Evolutionary conservation across 2,888 invertebrate species (phyloP).

Genomic region (Drosophila formosana): DNA sequence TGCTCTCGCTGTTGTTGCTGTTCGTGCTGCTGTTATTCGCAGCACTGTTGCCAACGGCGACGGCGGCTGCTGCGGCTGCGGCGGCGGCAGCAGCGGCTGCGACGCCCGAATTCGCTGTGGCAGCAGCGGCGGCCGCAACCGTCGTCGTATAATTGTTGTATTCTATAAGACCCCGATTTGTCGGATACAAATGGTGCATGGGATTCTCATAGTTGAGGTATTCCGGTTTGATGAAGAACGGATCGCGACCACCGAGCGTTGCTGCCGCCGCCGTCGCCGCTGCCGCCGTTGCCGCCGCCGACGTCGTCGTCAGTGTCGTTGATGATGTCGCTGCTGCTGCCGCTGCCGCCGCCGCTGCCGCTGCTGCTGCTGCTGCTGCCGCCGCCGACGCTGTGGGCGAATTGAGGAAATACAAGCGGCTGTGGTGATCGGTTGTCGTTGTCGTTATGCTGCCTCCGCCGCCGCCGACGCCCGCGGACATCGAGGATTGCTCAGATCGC

Average conservation of each 20-base stretch:
- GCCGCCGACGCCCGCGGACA: slow-evolving; percentile 84
- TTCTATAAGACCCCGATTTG: slow-evolving; percentile 82
- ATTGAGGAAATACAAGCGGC: slow-evolving; percentile 83
- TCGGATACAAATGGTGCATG: slow-evolving; percentile 83
- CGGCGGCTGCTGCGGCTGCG: slow-evolving; percentile 58
- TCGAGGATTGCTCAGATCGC: slow-evolving; percentile 69
- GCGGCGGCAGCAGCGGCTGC: slow-evolving; percentile 73
- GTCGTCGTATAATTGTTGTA: slow-evolving; percentile 80
- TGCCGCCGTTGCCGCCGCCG: too few species aligned
- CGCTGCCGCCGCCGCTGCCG: too few species aligned
- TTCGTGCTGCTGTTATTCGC: slow-evolving; percentile 28
- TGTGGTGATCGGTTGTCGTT: slow-evolving; percentile 75
- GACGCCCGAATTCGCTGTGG: slow-evolving; percentile 51
- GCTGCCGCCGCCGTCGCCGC: too few species aligned
- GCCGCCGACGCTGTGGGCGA: slow-evolving; percentile 81
- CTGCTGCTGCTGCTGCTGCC: too few species aligned
- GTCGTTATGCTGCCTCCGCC: slow-evolving; percentile 84
- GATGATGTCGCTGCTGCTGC: too few species aligned
- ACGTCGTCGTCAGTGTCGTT: too few species aligned
- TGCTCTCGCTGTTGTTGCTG: slow-evolving; percentile 24
- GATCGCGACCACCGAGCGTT: slow-evolving; percentile 76
- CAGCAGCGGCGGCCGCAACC: slow-evolving; percentile 66
- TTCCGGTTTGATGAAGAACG: slow-evolving; percentile 83
- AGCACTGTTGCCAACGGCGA: slow-evolving; percentile 38
- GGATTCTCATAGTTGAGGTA: slow-evolving; percentile 84